phyloP scores from a whole-genome alignment of 2,888 invertebrate genomes.

The Trissolcus japonicus region DNA sequence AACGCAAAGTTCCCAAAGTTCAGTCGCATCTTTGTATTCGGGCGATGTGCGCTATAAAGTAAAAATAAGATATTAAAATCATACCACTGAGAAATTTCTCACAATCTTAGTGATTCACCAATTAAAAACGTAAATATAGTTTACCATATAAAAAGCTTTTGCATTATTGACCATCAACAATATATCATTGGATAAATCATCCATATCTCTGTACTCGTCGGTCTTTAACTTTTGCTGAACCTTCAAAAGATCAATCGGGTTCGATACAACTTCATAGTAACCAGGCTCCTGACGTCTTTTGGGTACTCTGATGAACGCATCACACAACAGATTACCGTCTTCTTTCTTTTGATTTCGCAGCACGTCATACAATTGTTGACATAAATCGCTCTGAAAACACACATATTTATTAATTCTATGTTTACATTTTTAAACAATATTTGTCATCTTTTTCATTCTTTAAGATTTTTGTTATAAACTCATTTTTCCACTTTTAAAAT shows the following conservation, averaged over 20 bases:
- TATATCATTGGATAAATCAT: constrained; percentile 92
- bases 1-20: constrained; percentile 90
- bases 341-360: constrained; percentile 94
- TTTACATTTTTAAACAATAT: too few relatives aligned
- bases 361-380: constrained; percentile 94
- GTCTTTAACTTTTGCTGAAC: constrained; percentile 98
- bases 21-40: constrained; percentile 93
- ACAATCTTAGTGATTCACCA: background rate
- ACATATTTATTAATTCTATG: background rate
- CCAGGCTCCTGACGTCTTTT: constrained; percentile 94
- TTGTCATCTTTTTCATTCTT: too few relatives aligned
- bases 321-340: constrained; percentile 93
- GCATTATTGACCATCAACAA: constrained; percentile 95
- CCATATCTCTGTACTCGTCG: constrained; percentile 96
- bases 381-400: constrained; percentile 83
- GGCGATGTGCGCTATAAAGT: constrained; percentile 82
- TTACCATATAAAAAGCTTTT: constrained; percentile 92
- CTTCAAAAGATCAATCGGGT: constrained; percentile 95
- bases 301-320: constrained; percentile 95
- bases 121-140: constrained; percentile 3
- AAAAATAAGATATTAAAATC: background rate
- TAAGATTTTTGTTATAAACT: too few relatives aligned
- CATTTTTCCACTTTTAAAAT: background rate
- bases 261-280: constrained; percentile 93
- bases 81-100: background rate